Evolutionary conservation across 2,797 vertebrate genomes (phyloP).

Genomic region (Chromis chromis): DNA sequence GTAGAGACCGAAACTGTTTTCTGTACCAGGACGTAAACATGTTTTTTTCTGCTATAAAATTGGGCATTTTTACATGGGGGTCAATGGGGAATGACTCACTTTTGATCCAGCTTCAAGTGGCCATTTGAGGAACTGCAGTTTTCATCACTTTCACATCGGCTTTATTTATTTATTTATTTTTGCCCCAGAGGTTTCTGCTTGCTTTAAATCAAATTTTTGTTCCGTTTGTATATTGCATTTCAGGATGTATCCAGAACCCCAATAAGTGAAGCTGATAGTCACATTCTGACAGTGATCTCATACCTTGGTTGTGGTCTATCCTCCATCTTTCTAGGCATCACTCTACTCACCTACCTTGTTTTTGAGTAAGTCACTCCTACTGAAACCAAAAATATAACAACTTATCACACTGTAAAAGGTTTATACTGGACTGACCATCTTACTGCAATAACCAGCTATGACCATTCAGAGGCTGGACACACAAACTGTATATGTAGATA

Average conservation of each 20-base stretch:
- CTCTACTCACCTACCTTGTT: conserved; percentile 86
- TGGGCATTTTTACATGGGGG: too few relatives aligned
- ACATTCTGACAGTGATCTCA: conserved; percentile 86
- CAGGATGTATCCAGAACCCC: conserved; percentile 85
- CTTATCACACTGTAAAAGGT: neutral
- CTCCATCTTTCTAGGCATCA: conserved; percentile 89
- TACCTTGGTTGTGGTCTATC: conserved; percentile 89
- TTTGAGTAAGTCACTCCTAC: conserved; percentile 87
- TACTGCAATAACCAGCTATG: neutral
- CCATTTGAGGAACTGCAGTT: too few relatives aligned
- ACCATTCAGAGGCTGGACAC: neutral
- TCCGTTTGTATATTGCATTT: conserved; percentile 20
- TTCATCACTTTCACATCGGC: too few relatives aligned
- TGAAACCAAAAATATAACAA: neutral
- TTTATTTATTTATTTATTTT: neutral
- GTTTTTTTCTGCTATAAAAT: too few relatives aligned
- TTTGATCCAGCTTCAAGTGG: too few relatives aligned
- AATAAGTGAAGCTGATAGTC: conserved; percentile 69
- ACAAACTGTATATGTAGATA: neutral
- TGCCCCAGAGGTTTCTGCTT: too few relatives aligned
- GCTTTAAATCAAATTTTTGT: neutral
- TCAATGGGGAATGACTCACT: too few relatives aligned
- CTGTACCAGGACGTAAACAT: too few relatives aligned
- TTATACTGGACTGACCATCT: neutral
- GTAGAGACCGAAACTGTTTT: too few relatives aligned